Conservation (phyloP, 2,113 vertebrate species). For the Poeciliopsis retropinna region DNA sequence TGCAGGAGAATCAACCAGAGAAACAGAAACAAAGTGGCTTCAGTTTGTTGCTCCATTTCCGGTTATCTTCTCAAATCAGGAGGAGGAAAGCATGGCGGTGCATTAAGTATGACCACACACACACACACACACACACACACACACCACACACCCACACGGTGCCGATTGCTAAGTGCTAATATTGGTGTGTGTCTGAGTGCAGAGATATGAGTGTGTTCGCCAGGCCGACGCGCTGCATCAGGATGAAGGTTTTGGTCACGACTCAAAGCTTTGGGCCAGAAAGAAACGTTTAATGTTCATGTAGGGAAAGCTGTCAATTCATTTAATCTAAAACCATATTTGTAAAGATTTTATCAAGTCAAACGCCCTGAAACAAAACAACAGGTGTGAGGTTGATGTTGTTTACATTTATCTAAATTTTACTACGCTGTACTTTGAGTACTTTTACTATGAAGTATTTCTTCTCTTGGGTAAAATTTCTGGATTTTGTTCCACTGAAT, state of each 20-base stretch:
- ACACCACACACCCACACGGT: constrained; percentile 30
- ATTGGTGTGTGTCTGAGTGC: constrained; percentile 48
- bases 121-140: constrained; percentile 40
- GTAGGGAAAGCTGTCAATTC: too few species aligned
- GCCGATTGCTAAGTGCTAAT: constrained; percentile 61
- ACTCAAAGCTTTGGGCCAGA: too few species aligned
- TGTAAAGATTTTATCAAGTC: background rate
- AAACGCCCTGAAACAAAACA: background rate
- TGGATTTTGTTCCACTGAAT: too few species aligned
- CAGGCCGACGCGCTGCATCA: background rate
- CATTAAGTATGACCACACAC: constrained; percentile 65
- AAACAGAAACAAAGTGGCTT: constrained; percentile 26
- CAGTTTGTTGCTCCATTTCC: constrained; percentile 60
- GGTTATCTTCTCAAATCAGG: constrained; percentile 54
- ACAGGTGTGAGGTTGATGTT: background rate
- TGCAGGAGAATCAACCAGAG: background rate
- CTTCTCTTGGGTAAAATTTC: too few species aligned
- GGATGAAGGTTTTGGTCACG: too few species aligned
- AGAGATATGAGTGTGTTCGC: constrained; percentile 21
- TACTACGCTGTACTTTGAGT: too few species aligned
- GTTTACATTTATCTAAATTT: too few species aligned
- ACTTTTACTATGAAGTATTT: too few species aligned
- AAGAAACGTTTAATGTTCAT: too few species aligned
- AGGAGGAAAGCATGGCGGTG: constrained; percentile 54
- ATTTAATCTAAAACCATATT: too few species aligned